These are phyloP conservation scores for Campaea margaritaria DNA, from an alignment of 2,888 invertebrate genomes.

Conservation along the genomic window DNA sequence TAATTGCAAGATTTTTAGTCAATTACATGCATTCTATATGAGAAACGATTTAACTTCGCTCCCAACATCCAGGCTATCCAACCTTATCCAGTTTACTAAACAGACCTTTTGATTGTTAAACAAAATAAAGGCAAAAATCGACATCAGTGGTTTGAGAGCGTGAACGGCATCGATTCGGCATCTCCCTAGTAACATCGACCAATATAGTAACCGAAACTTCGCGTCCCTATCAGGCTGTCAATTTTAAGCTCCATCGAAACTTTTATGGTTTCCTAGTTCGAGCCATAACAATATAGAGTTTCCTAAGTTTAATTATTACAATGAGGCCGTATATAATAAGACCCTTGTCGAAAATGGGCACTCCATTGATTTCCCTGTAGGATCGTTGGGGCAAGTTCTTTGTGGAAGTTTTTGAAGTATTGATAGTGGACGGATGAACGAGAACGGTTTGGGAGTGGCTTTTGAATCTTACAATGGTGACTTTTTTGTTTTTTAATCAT, in stretches of 20 bases:
- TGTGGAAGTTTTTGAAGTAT: constrained; percentile 37
- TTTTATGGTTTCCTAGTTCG: constrained; percentile 43
- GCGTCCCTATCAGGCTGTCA: constrained; percentile 21
- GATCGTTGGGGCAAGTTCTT: constrained; percentile 38
- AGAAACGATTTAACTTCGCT: too few species aligned
- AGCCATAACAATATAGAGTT: constrained; percentile 45
- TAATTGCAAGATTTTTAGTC: too few species aligned
- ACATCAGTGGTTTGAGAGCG: too few species aligned
- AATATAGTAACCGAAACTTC: constrained; percentile 12
- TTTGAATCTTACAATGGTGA: background rate
- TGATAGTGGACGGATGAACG: constrained; percentile 23
- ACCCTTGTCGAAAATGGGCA: constrained; percentile 36
- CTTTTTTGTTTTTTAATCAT: background rate
- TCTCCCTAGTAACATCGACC: constrained; percentile 4
- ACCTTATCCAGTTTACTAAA: too few species aligned
- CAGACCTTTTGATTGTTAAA: background rate
- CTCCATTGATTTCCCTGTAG: constrained; percentile 44
- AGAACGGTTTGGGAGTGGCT: background rate
- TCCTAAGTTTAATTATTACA: constrained; percentile 48
- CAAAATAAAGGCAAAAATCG: background rate
- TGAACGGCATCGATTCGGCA: too few species aligned
- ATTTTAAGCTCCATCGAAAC: constrained; percentile 41
- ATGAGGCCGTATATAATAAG: constrained; percentile 42
- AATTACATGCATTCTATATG: too few species aligned
- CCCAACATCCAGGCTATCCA: too few species aligned